Conservation (phyloP, 1,140 invertebrate genomes). For the Drosophila navojoa region DNA sequence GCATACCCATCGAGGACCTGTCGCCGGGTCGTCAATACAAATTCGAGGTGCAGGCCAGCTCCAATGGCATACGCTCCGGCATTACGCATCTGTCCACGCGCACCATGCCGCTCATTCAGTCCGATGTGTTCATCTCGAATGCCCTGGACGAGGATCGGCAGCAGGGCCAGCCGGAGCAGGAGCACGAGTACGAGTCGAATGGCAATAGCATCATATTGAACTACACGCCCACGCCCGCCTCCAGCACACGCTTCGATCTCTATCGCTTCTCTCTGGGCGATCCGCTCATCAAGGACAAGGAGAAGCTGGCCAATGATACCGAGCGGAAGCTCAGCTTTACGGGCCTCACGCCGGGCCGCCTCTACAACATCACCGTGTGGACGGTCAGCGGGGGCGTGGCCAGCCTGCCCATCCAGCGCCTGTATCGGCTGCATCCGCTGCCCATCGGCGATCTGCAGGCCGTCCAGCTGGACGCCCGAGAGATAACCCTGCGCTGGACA, state of each 20-base stretch:
- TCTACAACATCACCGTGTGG: constrained; percentile 97
- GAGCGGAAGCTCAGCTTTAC: constrained; percentile 92
- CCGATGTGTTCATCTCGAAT: constrained; percentile 94
- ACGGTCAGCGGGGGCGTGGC: constrained; percentile 93
- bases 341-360: constrained; percentile 90
- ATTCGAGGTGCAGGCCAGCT: constrained; percentile 91
- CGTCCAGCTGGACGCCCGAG: constrained; percentile 89
- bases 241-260: constrained; percentile 90
- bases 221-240: constrained; percentile 92
- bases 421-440: constrained; percentile 93
- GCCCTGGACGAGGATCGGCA: constrained; percentile 87
- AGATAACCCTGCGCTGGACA: constrained; percentile 92
- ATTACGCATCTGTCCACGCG: constrained; percentile 88
- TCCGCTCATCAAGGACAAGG: constrained; percentile 88
- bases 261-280: constrained; percentile 93
- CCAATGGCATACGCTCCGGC: constrained; percentile 90
- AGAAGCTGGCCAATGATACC: constrained; percentile 90
- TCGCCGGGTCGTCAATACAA: constrained; percentile 91
- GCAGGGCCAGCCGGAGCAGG: constrained; percentile 84
- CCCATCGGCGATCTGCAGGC: constrained; percentile 91
- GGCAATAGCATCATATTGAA: constrained; percentile 87
- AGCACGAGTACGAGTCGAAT: constrained; percentile 1
- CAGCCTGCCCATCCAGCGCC: constrained; percentile 92
- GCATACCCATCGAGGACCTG: constrained; percentile 89
- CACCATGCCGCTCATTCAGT: constrained; percentile 95